A percentile compares a stretch with the other conserved stretches of the same genome.
Conservation (phyloP, 2,113 vertebrate species). For the Penelope pileata region DNA sequence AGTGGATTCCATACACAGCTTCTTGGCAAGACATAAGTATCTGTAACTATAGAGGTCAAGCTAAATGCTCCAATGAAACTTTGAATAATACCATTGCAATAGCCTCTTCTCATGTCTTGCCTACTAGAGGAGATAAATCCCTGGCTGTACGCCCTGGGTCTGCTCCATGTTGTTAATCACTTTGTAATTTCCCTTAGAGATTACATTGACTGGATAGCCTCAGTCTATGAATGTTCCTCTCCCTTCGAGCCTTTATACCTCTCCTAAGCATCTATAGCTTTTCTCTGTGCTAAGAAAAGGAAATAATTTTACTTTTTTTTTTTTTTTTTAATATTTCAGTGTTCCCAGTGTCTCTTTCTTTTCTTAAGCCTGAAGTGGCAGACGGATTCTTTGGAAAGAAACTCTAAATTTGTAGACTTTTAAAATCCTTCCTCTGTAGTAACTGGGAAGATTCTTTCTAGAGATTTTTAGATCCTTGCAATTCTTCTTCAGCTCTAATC, state of each 20-base stretch:
- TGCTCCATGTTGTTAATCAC: background rate
- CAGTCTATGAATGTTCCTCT: background rate
- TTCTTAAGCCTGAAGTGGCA: slow-evolving; percentile 15
- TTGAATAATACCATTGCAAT: background rate
- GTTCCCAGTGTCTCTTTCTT: background rate
- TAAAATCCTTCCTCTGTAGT: background rate
- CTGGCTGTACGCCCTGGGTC: background rate
- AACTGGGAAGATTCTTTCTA: background rate
- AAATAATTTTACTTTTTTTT: background rate
- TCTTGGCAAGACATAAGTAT: background rate
- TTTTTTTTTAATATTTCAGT: background rate
- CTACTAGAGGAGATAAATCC: background rate
- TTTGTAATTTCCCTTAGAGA: slow-evolving; percentile 21
- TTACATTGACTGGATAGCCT: background rate
- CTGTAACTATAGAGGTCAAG: background rate
- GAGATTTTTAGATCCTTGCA: background rate
- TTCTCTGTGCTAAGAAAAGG: background rate
- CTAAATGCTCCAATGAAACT: background rate
- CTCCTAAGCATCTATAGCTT: background rate
- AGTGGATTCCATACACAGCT: background rate
- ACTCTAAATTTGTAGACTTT: background rate
- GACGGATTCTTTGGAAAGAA: background rate
- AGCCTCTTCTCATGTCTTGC: background rate
- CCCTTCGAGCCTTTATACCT: background rate
- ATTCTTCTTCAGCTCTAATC: background rate